These are phyloP conservation scores for Xyliphius kryptos DNA, from an alignment of 2,113 vertebrate genomes.

Conservation along the genomic window DNA sequence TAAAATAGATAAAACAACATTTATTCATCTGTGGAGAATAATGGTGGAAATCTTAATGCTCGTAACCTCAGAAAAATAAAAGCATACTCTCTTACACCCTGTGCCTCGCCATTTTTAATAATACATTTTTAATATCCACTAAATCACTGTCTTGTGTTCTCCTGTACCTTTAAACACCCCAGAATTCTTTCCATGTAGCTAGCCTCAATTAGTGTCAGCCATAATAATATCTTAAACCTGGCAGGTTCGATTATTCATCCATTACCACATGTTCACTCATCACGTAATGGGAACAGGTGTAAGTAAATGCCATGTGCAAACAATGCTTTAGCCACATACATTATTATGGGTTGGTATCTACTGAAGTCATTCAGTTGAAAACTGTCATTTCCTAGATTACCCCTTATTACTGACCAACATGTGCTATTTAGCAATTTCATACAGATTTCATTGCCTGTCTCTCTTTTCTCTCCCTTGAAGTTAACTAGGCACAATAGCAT, in stretches of 20 bases:
- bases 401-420: no score
- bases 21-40: neutral
- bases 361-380: no score
- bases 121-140: no score
- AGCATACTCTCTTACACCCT: neutral
- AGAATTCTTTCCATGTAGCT: conserved; percentile 1
- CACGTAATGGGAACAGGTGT: neutral
- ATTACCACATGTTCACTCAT: conserved; percentile 1
- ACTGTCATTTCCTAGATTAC: no score
- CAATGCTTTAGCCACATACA: no score
- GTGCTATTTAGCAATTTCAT: no score
- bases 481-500: no score
- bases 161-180: neutral
- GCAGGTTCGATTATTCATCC: conserved; percentile 1
- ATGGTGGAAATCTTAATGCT: neutral
- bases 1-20: neutral
- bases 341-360: neutral
- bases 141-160: neutral
- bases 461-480: no score
- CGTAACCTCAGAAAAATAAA: conserved; percentile 1
- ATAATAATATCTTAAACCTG: neutral
- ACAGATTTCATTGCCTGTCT: no score
- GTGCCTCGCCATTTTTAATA: no score
- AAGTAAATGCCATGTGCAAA: neutral
- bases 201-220: conserved; percentile 2